phyloP scores from a whole-genome alignment of 2,888 invertebrate genomes.

The Melieria omissa region DNA sequence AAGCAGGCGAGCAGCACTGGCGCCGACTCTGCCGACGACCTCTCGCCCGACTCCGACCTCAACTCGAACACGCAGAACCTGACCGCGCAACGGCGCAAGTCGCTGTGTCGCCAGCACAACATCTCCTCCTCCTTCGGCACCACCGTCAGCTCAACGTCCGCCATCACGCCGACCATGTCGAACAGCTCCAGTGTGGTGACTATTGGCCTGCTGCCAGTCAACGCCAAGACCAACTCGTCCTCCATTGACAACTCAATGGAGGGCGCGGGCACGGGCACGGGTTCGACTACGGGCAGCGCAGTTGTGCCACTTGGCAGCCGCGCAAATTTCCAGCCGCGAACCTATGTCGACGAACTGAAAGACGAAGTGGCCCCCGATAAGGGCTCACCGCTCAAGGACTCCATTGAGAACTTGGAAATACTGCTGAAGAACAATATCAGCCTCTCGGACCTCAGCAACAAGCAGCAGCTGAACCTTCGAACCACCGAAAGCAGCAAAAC shows the following conservation, averaged over 20 bases:
- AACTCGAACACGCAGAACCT: constrained; percentile 63
- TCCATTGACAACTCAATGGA: constrained; percentile 48
- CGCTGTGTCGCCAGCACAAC: constrained; percentile 66
- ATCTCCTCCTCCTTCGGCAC: constrained; percentile 66
- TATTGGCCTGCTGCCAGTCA: constrained; percentile 54
- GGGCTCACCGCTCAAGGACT: constrained; percentile 58
- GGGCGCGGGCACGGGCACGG: constrained; percentile 23
- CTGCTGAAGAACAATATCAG: constrained; percentile 66
- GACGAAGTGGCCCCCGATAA: constrained; percentile 59
- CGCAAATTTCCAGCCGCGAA: constrained; percentile 50
- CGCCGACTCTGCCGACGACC: constrained; percentile 56
- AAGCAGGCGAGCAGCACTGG: constrained; percentile 45
- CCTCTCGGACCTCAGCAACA: constrained; percentile 64
- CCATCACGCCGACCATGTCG: constrained; percentile 62
- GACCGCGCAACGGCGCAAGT: constrained; percentile 65
- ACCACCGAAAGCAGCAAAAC: constrained; percentile 53
- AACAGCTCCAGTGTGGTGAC: constrained; percentile 62
- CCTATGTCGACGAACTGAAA: constrained; percentile 59
- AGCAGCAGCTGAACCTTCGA: constrained; percentile 63
- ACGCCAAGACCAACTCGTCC: constrained; percentile 48
- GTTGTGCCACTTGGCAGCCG: constrained; percentile 37
- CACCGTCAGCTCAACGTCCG: constrained; percentile 59
- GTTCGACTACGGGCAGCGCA: not conserved
- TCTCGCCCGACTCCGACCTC: constrained; percentile 61
- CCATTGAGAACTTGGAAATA: constrained; percentile 66